Evolutionary conservation across 2,888 invertebrate genomes (phyloP).

Genomic region (Strigamia transsilvanica): DNA sequence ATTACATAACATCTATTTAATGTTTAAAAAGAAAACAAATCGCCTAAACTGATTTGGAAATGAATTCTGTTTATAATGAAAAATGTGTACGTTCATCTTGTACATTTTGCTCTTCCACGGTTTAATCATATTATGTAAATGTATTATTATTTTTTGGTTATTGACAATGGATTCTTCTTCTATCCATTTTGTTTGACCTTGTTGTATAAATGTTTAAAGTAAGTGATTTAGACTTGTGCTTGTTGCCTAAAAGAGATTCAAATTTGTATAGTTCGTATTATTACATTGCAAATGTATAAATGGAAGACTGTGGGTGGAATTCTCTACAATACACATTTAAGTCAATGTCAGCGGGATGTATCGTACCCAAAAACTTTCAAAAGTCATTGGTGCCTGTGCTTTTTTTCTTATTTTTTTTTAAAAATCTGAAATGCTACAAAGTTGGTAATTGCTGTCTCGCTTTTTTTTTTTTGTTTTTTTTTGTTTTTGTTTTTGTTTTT

Average conservation of each 20-base stretch:
- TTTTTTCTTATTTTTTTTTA: background rate
- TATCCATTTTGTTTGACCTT: background rate
- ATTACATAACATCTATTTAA: background rate
- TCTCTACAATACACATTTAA: constrained; percentile 26
- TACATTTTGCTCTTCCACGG: background rate
- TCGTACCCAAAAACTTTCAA: background rate
- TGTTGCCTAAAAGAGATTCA: constrained; percentile 33
- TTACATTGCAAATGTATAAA: constrained; percentile 32
- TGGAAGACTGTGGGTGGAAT: constrained; percentile 29
- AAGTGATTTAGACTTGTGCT: constrained; percentile 17
- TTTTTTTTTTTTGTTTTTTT: background rate
- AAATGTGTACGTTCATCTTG: background rate
- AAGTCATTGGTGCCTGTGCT: constrained; percentile 32
- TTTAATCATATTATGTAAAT: constrained; percentile 9
- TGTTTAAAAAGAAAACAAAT: background rate
- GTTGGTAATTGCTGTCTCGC: constrained; percentile 4
- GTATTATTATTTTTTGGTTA: background rate
- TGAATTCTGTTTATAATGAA: constrained; percentile 1
- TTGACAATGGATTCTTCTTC: constrained; percentile 4
- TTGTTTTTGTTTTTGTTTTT: background rate
- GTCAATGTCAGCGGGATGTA: background rate
- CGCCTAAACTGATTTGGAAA: background rate
- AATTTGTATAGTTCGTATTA: constrained; percentile 16
- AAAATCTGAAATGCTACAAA: background rate
- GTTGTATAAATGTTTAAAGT: background rate